Conservation (phyloP, 2,113 vertebrate species). For the Telmatochromis sp. region DNA sequence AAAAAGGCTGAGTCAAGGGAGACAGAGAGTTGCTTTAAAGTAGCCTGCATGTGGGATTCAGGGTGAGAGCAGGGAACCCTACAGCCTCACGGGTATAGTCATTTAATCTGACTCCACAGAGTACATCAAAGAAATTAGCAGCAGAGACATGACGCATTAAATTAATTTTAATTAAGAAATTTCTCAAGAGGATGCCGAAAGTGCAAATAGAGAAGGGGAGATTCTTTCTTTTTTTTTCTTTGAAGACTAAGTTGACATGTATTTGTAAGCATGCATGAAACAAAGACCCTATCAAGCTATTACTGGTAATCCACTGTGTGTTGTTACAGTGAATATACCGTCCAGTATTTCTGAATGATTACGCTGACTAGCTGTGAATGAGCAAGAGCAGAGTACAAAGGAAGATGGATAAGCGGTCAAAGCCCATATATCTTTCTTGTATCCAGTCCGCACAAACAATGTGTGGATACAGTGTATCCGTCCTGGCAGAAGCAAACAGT, state of each 20-base stretch:
- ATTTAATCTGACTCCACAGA: background rate
- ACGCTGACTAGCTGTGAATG: background rate
- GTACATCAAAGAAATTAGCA: conserved; percentile 10
- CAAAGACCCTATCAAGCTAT: background rate
- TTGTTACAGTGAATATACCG: background rate
- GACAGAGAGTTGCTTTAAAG: background rate
- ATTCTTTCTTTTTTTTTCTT: background rate
- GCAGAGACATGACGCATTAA: background rate
- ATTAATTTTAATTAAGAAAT: background rate
- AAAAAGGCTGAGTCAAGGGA: background rate
- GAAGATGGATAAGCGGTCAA: background rate
- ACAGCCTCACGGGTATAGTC: background rate
- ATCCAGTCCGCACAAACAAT: background rate
- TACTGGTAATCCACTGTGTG: background rate
- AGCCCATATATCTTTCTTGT: background rate
- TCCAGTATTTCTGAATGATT: background rate
- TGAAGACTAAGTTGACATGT: background rate
- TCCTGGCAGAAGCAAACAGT: background rate
- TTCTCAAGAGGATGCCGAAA: background rate
- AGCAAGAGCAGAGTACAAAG: background rate
- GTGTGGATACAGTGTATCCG: background rate
- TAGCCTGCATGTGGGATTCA: background rate
- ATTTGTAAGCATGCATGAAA: background rate
- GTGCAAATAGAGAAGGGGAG: background rate
- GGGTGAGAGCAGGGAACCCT: background rate